These are phyloP conservation scores for Sycophila sp. DNA, from an alignment of 1,140 invertebrate genomes.

Conservation along the genomic window DNA sequence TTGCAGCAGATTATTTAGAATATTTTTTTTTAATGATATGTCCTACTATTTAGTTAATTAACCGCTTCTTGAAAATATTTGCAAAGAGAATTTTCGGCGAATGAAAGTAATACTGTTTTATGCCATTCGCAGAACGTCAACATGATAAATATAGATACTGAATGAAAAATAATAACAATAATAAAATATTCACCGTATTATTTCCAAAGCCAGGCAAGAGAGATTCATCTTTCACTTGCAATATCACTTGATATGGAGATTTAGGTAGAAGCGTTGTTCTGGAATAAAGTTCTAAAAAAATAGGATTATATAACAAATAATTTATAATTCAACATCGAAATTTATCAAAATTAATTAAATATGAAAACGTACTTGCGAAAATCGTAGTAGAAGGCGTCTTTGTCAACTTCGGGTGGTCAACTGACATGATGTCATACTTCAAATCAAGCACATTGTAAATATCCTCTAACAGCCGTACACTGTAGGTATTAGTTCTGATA, in stretches of 20 bases:
- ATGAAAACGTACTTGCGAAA: constrained; percentile 50
- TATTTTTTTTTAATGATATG: too few species aligned
- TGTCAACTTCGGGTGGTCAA: constrained; percentile 46
- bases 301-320: not conserved
- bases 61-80: too few species aligned
- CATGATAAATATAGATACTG: too few species aligned
- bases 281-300: constrained; percentile 52
- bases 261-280: constrained; percentile 59
- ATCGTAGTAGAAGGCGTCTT: constrained; percentile 53
- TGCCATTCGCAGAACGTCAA: not conserved
- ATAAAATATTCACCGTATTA: constrained; percentile 53
- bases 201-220: constrained; percentile 53
- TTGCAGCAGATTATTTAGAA: too few species aligned
- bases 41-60: too few species aligned
- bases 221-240: constrained; percentile 59
- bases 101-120: not conserved
- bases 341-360: not conserved
- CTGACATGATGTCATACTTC: constrained; percentile 49
- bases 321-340: not conserved
- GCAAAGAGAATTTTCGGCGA: too few species aligned
- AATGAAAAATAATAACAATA: not conserved
- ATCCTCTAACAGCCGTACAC: constrained; percentile 53
- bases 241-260: constrained; percentile 60
- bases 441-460: constrained; percentile 54
- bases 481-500: constrained; percentile 52